Evolutionary conservation across 2,888 invertebrate genomes (phyloP).

Genomic region (Nephrocerus scutellatus): DNA sequence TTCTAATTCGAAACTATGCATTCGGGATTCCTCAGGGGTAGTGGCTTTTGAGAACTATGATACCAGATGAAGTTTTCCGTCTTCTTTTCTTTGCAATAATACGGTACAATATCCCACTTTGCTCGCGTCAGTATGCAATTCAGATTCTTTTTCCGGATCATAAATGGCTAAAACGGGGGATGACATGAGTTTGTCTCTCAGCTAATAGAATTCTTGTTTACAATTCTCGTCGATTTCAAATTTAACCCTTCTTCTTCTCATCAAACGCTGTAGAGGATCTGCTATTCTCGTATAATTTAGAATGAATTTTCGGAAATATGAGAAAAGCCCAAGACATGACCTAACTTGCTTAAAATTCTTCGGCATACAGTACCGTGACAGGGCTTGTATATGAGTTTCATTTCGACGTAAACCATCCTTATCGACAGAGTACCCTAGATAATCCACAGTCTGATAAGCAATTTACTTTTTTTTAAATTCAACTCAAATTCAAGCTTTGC

Average conservation of each 20-base stretch:
- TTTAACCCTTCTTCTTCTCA: constrained; percentile 2
- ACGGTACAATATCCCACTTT: constrained; percentile 8
- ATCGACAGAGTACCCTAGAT: constrained; percentile 1
- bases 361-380: background rate
- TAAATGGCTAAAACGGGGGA: constrained; percentile 11
- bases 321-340: constrained; percentile 8
- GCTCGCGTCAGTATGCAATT: constrained; percentile 10
- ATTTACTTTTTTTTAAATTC: constrained; percentile 23
- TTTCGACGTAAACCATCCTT: constrained; percentile 4
- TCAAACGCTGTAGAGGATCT: background rate
- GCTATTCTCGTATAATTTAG: constrained; percentile 3
- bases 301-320: constrained; percentile 7
- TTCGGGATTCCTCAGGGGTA: constrained; percentile 6
- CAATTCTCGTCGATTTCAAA: constrained; percentile 7
- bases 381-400: background rate
- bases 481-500: constrained; percentile 18
- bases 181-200: constrained; percentile 5
- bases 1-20: constrained; percentile 9
- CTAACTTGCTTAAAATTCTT: constrained; percentile 8
- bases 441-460: background rate
- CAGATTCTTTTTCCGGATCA: constrained; percentile 9
- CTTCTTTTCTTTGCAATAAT: constrained; percentile 5
- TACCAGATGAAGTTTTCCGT: constrained; percentile 8
- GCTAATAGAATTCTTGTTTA: constrained; percentile 1
- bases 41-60: constrained; percentile 9